A percentile compares a stretch with the other conserved stretches of the same genome.
Evolutionary conservation across 2,888 invertebrate species (phyloP).

Genomic region (Platynereis dumerilii): DNA sequence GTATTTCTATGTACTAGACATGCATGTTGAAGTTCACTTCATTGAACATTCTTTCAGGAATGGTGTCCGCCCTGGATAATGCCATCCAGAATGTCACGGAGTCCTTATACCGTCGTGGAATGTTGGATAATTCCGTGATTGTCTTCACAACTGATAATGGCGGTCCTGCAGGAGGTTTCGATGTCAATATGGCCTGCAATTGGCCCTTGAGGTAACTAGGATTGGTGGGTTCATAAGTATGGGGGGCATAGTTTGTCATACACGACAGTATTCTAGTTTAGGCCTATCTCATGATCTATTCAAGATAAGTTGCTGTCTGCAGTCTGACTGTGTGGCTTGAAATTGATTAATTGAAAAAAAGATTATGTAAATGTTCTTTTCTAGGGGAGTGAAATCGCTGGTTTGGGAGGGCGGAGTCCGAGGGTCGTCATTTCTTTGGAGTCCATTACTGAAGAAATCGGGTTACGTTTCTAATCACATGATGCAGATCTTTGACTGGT

Average conservation of each 20-base stretch:
- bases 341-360: no score
- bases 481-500: constrained; percentile 84
- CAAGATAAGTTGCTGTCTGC: no score
- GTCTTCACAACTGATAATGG: constrained; percentile 62
- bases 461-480: constrained; percentile 74
- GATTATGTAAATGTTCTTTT: no score
- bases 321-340: no score
- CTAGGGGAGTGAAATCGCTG: constrained; percentile 59
- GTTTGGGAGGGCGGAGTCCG: constrained; percentile 79
- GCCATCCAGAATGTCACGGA: constrained; percentile 52
- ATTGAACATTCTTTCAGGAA: constrained; percentile 70
- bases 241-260: no score
- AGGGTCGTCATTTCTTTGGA: constrained; percentile 82
- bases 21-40: no score
- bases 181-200: constrained; percentile 74
- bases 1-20: no score
- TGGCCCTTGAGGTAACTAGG: constrained; percentile 71
- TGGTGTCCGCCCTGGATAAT: constrained; percentile 60
- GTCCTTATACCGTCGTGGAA: constrained; percentile 44
- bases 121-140: constrained; percentile 57
- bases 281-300: no score
- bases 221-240: no score
- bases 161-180: constrained; percentile 74
- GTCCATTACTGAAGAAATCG: constrained; percentile 70
- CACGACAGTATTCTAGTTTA: no score